Base-by-base conservation (phyloP, 2,888 invertebrate genomes). In the Neoaliturus tenellus region DNA sequence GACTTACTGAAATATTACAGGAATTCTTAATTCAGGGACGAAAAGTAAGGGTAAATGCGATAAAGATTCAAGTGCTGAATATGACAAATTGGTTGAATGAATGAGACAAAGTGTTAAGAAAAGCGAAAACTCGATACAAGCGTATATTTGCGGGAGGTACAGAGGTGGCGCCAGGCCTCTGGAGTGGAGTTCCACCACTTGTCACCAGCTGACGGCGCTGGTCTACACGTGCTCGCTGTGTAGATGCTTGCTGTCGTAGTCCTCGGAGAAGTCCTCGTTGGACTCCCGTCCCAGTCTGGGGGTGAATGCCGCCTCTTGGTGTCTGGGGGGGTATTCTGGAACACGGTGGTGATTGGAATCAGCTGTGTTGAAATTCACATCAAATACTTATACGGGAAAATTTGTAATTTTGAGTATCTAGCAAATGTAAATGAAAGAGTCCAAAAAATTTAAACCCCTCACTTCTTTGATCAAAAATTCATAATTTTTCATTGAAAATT, bases 201-300 rank as follows among this genome's bases (percentile, higher is more conserved):
- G n/a, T n/a, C n/a, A n/a, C 35, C 35, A 35, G 35, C 10, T 6
- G 35, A 35, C 35, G 6, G 35, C 35, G 6, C 4, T 35, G 10
- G 35, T 35, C 25, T 81, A 81, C 62, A 81, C 62, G 17, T 41
- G 81, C 31, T 81, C 81, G 58, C 55, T 33, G 41, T 81, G 62
- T 5, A 31, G 62, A n/a, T 55, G 62, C n/a, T 41, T 41, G 62
- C 41, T 44, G 39, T 81, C 81, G 67, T 81, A 81, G 67, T 81
- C 81, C 3, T 84, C 84, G 58, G 81, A 75, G 17, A 81, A 23
- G 33, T 84, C 84, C 62, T 84, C 84, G 44, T 33, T 75, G 31
- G 84, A 84, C 41, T 84, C 84, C 6, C 84, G 58, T 0, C 84
- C 84, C 8, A 84, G 67, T 5, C 84, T 35, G 5, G 84, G 84